These are phyloP conservation scores for Allacma fusca DNA, from an alignment of 2,888 invertebrate genomes.

Conservation along the genomic window DNA sequence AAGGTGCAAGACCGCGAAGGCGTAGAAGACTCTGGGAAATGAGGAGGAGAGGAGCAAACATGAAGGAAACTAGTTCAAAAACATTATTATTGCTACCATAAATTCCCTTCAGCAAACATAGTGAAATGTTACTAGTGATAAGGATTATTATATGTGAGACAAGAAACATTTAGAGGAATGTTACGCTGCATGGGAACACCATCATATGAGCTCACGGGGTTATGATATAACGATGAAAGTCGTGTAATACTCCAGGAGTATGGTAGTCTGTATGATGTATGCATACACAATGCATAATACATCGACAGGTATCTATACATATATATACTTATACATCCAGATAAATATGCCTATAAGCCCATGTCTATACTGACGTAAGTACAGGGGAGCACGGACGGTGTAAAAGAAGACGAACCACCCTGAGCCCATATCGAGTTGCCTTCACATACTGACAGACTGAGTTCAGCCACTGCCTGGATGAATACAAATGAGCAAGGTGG, in stretches of 20 bases:
- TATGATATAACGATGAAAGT: background rate
- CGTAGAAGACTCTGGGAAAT: background rate
- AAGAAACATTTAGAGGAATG: constrained; percentile 6
- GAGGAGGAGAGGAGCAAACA: background rate
- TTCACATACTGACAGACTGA: background rate
- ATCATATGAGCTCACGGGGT: background rate
- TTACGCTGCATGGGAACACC: constrained; percentile 2
- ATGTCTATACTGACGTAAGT: too few relatives aligned
- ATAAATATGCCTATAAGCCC: too few relatives aligned
- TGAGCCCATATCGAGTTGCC: background rate
- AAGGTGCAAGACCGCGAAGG: background rate
- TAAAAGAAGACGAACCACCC: background rate
- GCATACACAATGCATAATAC: too few relatives aligned
- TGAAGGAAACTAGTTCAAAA: constrained; percentile 16
- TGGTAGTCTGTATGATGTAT: too few relatives aligned
- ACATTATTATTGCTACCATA: constrained; percentile 37
- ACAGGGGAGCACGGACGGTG: background rate
- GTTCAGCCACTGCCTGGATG: constrained; percentile 26
- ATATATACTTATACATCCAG: too few relatives aligned
- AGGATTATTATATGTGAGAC: background rate
- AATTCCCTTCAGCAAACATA: constrained; percentile 22
- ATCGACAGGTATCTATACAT: too few relatives aligned
- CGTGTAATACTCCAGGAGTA: background rate
- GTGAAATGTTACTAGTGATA: constrained; percentile 11
- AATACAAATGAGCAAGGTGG: constrained; percentile 49